Evolutionary conservation across 2,113 vertebrate genomes (phyloP).

Genomic region (Cryptoleucopteryx plumbea): DNA sequence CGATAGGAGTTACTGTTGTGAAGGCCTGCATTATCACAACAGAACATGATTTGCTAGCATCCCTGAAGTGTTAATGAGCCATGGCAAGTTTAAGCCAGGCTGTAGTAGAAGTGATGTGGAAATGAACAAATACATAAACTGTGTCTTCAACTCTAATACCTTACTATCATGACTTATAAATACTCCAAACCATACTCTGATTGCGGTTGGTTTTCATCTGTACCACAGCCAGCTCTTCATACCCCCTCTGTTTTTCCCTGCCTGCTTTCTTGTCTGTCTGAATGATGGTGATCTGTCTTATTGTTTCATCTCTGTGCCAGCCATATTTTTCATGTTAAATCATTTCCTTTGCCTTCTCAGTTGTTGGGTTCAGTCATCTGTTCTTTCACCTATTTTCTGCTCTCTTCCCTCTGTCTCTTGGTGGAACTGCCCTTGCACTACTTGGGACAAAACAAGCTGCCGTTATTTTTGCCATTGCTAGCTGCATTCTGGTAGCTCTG

Average conservation of each 20-base stretch:
- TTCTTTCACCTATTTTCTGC: not conserved
- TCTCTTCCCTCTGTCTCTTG: not conserved
- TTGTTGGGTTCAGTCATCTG: not conserved
- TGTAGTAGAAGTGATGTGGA: not conserved
- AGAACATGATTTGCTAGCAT: not conserved
- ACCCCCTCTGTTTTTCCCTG: not conserved
- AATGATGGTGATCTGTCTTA: too few relatives aligned
- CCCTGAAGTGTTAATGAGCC: not conserved
- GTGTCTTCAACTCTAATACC: not conserved
- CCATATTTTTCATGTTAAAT: rapidly evolving
- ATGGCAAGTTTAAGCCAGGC: not conserved
- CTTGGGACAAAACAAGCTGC: not conserved
- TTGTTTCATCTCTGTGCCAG: not conserved
- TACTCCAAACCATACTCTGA: not conserved
- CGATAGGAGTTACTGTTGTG: not conserved
- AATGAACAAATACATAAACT: not conserved
- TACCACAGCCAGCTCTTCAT: not conserved
- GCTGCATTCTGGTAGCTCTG: not conserved
- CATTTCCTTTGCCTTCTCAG: not conserved
- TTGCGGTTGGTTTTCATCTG: not conserved
- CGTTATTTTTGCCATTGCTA: not conserved
- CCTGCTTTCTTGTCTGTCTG: not conserved
- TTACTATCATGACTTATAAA: not conserved
- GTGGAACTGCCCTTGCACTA: not conserved
- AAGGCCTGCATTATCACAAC: not conserved